A percentile compares a stretch with the other conserved stretches of the same genome.
Conservation (phyloP, 1,140 invertebrate species). For the Drosophila simulans region DNA sequence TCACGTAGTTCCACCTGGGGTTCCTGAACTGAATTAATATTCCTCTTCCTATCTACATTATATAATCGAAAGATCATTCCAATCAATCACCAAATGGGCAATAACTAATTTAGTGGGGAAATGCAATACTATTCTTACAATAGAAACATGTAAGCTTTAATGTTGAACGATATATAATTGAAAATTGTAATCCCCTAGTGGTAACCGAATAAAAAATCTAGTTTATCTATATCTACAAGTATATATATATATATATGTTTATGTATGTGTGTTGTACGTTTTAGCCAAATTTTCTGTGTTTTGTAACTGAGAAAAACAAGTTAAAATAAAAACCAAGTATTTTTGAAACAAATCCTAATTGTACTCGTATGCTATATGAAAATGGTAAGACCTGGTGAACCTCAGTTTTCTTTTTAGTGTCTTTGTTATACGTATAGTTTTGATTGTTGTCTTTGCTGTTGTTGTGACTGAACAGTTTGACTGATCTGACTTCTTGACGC, state of each 20-base stretch:
- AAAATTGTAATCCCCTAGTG: slow-evolving; percentile 70
- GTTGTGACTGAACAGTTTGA: slow-evolving; percentile 45
- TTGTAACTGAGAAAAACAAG: slow-evolving; percentile 64
- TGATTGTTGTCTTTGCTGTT: slow-evolving; percentile 51
- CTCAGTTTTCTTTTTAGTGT: slow-evolving; percentile 37
- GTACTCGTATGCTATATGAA: slow-evolving; percentile 54
- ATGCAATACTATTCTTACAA: slow-evolving; percentile 58
- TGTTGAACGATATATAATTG: slow-evolving; percentile 43
- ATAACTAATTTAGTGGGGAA: slow-evolving; percentile 60
- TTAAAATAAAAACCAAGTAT: slow-evolving; percentile 57
- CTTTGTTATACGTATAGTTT: slow-evolving; percentile 28
- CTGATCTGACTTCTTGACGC: slow-evolving; percentile 52
- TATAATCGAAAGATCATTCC: slow-evolving; percentile 62
- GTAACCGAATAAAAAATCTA: slow-evolving; percentile 64
- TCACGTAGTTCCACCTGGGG: slow-evolving; percentile 43
- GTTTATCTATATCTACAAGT: slow-evolving; percentile 60
- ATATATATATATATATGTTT: slow-evolving; percentile 65
- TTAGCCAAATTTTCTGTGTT: slow-evolving; percentile 79
- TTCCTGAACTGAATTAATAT: slow-evolving; percentile 36
- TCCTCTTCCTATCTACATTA: slow-evolving; percentile 34
- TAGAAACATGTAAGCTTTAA: slow-evolving; percentile 73
- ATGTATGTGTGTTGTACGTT: slow-evolving; percentile 77
- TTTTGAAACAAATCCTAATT: slow-evolving; percentile 49
- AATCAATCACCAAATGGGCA: slow-evolving; percentile 63
- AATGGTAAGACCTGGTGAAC: slow-evolving; percentile 59